These are phyloP conservation scores for Escarpia spicata DNA, from an alignment of 2,888 invertebrate species.

Conservation along the genomic window DNA sequence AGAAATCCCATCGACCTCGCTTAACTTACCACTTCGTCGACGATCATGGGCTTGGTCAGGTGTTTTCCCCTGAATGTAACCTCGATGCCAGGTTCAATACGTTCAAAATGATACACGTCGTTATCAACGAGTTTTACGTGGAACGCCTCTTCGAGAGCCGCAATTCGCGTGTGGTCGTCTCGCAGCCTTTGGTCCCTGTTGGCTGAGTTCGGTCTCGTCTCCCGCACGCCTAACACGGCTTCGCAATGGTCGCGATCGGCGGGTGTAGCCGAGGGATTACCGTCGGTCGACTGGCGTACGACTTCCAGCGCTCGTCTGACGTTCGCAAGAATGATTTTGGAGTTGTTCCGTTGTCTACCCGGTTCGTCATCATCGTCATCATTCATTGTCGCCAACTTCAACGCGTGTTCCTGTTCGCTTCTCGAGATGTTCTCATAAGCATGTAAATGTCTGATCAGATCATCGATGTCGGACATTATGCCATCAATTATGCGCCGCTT, in stretches of 20 bases:
- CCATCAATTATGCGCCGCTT: neutral
- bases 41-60: neutral
- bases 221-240: neutral
- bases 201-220: neutral
- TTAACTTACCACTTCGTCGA: neutral
- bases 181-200: neutral
- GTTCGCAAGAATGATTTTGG: neutral
- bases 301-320: neutral
- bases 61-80: neutral
- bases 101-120: slow-evolving; percentile 7
- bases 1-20: neutral
- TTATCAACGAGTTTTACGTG: neutral
- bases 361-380: neutral
- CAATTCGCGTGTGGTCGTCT: neutral
- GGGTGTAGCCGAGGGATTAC: neutral
- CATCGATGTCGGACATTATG: neutral
- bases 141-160: neutral
- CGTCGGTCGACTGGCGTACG: neutral
- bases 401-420: neutral
- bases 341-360: neutral
- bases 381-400: neutral
- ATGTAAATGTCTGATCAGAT: neutral
- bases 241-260: neutral
- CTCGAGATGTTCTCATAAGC: neutral
- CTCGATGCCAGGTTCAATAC: neutral